Evolutionary conservation across 1,140 invertebrate genomes (phyloP), one percentile per base, ranked within the genome.

Genomic region (Atta cephalotes): DNA sequence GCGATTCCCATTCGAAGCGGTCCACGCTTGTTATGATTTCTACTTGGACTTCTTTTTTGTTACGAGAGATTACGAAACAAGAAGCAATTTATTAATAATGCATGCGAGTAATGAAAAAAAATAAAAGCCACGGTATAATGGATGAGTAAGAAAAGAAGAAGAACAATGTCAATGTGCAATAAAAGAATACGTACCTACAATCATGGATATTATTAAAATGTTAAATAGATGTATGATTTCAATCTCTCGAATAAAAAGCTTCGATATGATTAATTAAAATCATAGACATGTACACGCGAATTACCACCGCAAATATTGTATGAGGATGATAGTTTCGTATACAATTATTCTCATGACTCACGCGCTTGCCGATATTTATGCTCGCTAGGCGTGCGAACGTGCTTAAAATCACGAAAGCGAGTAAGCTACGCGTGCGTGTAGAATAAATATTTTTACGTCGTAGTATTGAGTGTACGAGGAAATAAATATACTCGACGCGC

Each of bases 1-100:
- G 21, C 81, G 88, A 90, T 90, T 89, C 78, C 53, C 53, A 60
- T 79, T 85, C 70, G 28, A 63, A 31, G 60, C 16, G 39, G 60
- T 84, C 79, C 56, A 74, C 72, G 51, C 39, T 49, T 28, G 7
- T 60, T 49, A 31, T 10, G 18, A 9, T 28, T 45, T 51, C 18
- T 9, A 18, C 28, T 63, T 63, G 18, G n/a, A 51, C 25, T 76
- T 56, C n/a, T 76, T 74, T 51, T 39, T 49, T 14, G 0, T 25
- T 21, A 14, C 3, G 16, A 84, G 16, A 49, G 9, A 68, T 80
- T 80, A 25, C 28, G 2, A 31, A 45, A 31, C 5, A 16, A 35
- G 16, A 58, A 60, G 25, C 31, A 12, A 31, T n/a, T 35, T 49
- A 35, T 31, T 74, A 56, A 35, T n/a, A 45, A 10, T 4, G 10